These are phyloP conservation scores for Notocelia uddmanniana DNA, from an alignment of 2,888 invertebrate species.

Conservation along the genomic window DNA sequence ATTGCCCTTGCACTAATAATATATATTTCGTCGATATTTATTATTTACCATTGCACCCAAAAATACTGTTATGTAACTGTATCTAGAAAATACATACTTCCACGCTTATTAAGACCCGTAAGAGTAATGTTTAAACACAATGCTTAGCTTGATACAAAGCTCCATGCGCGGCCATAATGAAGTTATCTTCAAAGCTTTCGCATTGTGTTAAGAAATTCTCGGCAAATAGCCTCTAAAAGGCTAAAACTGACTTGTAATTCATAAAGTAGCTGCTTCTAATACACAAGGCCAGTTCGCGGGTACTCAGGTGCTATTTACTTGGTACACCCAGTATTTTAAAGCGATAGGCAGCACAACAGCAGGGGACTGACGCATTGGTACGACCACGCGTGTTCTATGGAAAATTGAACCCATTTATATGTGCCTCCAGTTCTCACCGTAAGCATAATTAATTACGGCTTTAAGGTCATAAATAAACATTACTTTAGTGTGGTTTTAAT, in stretches of 20 bases:
- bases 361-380: slow-evolving; percentile 50
- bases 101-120: background rate
- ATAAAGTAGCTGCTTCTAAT: slow-evolving; percentile 44
- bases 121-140: slow-evolving; percentile 6
- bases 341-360: slow-evolving; percentile 57
- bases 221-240: slow-evolving; percentile 33
- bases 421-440: slow-evolving; percentile 15
- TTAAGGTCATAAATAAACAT: slow-evolving; percentile 26
- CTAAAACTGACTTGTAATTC: slow-evolving; percentile 42
- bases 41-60: too few relatives aligned
- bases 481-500: slow-evolving; percentile 7
- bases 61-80: background rate
- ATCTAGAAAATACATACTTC: background rate
- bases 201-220: slow-evolving; percentile 39
- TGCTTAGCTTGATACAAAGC: slow-evolving; percentile 16
- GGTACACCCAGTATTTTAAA: slow-evolving; percentile 48
- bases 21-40: too few relatives aligned
- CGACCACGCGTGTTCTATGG: slow-evolving; percentile 43
- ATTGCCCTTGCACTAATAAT: too few relatives aligned
- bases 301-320: slow-evolving; percentile 50
- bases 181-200: slow-evolving; percentile 36
- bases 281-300: slow-evolving; percentile 49
- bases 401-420: slow-evolving; percentile 35
- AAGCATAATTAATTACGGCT: slow-evolving; percentile 34
- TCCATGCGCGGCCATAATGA: slow-evolving; percentile 18